phyloP scores from a whole-genome alignment of 35 echinoderm and acorn worm genomes.

The Lytechinus pictus region DNA sequence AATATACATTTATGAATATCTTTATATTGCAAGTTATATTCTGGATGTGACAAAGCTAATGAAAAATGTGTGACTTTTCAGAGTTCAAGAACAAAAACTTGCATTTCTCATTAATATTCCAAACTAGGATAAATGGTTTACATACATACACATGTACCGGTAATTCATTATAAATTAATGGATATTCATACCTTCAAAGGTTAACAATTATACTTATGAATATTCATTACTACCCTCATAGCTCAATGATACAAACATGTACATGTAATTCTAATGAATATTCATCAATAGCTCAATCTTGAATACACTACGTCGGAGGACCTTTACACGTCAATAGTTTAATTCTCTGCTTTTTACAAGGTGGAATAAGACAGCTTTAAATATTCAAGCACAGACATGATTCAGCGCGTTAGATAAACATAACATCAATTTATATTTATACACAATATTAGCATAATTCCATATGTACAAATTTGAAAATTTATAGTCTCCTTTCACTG shows the following conservation, averaged over 20 bases:
- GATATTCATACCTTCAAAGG: not conserved
- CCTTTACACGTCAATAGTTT: not conserved
- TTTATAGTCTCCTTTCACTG: not conserved
- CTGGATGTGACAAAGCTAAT: no score
- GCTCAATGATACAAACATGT: not conserved
- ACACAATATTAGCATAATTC: not conserved
- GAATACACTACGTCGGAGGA: not conserved
- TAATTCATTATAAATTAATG: not conserved
- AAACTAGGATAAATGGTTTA: no score
- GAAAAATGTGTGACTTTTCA: no score
- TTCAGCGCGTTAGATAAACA: not conserved
- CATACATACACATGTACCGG: no score
- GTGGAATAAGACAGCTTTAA: not conserved
- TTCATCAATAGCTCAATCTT: not conserved
- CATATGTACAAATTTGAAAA: not conserved
- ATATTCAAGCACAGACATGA: not conserved
- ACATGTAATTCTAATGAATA: not conserved
- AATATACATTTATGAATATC: no score
- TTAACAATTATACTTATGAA: not conserved
- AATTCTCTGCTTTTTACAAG: not conserved
- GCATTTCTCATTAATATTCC: no score
- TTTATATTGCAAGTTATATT: no score
- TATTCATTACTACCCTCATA: not conserved
- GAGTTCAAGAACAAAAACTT: no score
- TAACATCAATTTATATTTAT: not conserved